Conservation (phyloP, 2,797 vertebrate species). For the Propithecus perrieri region DNA sequence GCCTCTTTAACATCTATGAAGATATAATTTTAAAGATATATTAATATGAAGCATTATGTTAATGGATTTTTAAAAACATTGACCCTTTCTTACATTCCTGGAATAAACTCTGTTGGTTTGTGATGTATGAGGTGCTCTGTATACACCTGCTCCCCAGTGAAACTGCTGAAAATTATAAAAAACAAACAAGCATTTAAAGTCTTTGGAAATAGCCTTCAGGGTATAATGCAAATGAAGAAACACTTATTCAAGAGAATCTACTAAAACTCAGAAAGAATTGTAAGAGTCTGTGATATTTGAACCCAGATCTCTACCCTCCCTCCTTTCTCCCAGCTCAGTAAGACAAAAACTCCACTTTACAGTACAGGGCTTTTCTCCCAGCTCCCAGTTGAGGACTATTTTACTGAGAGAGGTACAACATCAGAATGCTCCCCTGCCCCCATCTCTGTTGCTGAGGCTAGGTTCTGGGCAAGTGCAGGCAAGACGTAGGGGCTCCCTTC, state of each 20-base stretch:
- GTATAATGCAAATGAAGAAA: background rate
- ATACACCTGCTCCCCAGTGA: background rate
- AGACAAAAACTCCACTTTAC: background rate
- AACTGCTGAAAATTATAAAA: background rate
- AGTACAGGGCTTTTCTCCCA: background rate
- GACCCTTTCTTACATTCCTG: background rate
- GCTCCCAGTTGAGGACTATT: background rate
- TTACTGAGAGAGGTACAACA: background rate
- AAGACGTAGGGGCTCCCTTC: background rate
- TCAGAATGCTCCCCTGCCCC: background rate
- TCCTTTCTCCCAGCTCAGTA: background rate
- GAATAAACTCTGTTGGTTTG: background rate
- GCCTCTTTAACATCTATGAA: background rate
- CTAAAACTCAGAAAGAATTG: background rate
- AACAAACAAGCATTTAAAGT: background rate
- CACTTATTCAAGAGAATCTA: background rate
- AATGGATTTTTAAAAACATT: background rate
- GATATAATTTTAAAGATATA: background rate
- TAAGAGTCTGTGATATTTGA: background rate
- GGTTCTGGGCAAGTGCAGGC: background rate
- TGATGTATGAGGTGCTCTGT: background rate
- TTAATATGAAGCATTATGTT: background rate
- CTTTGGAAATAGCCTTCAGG: background rate
- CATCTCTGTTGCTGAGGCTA: background rate
- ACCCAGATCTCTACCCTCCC: background rate